Conservation (phyloP, 2,113 vertebrate genomes). For the Peromyscus leucopus region DNA sequence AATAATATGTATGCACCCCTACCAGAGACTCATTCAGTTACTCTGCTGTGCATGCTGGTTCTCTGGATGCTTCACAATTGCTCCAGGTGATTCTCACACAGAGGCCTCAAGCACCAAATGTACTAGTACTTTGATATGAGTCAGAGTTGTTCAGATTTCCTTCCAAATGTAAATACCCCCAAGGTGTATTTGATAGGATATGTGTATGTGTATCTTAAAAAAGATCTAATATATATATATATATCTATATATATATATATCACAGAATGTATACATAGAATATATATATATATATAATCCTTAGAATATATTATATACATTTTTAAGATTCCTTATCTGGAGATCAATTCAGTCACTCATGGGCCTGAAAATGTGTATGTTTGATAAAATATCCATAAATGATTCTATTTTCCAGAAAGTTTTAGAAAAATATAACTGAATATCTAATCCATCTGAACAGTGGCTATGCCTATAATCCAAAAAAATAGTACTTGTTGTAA, state of each 20-base stretch:
- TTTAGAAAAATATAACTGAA: background rate
- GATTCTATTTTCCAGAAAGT: slow-evolving; percentile 9
- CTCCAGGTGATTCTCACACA: background rate
- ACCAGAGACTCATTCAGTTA: background rate
- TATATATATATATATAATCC: background rate
- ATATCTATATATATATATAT: background rate
- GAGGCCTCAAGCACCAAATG: background rate
- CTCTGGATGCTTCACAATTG: background rate
- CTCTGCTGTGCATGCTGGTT: background rate
- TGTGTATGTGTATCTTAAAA: background rate
- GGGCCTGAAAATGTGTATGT: background rate
- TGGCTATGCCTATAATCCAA: slow-evolving; percentile 4
- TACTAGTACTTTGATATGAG: background rate
- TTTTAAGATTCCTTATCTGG: background rate
- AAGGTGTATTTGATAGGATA: background rate
- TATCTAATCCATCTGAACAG: background rate
- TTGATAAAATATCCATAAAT: background rate
- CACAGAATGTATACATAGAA: background rate
- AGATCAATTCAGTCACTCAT: background rate
- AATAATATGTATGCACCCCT: background rate
- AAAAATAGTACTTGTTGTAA: background rate
- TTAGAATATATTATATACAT: background rate
- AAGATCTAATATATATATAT: background rate
- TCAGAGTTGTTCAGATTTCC: background rate
- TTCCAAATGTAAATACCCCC: slow-evolving; percentile 2